Evolutionary conservation across 2,888 invertebrate species (phyloP).

Genomic region (Nymphalis c-album): DNA sequence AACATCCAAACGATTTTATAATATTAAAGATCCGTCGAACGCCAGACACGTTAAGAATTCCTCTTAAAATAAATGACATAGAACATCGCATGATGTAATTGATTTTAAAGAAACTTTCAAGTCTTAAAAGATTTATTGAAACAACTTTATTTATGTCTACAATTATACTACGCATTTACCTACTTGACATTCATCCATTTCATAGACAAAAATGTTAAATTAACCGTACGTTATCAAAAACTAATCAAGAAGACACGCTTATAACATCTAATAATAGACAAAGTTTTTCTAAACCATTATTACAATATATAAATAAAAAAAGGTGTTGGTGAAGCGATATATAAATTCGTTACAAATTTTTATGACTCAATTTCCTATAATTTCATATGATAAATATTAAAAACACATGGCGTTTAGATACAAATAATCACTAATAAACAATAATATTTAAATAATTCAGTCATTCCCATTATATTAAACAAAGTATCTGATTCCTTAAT

Average conservation of each 20-base stretch:
- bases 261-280: too few species aligned
- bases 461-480: conserved; percentile 39
- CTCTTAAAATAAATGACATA: neutral
- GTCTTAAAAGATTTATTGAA: neutral
- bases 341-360: conserved; percentile 30
- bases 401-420: conserved; percentile 28
- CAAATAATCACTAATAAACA: conserved; percentile 34
- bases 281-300: neutral
- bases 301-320: conserved; percentile 3
- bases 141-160: too few species aligned
- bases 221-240: too few species aligned
- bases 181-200: too few species aligned
- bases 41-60: neutral
- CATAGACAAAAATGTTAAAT: too few species aligned
- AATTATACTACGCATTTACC: too few species aligned
- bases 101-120: neutral
- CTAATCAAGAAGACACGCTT: too few species aligned
- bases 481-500: conserved; percentile 32
- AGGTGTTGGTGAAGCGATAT: conserved; percentile 5
- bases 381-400: conserved; percentile 17
- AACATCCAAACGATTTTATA: too few species aligned
- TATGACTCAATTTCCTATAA: conserved; percentile 31
- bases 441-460: conserved; percentile 38
- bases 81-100: conserved; percentile 2
- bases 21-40: neutral